These are phyloP conservation scores for Aplodontia rufa DNA, from an alignment of 2,113 vertebrate species.

Conservation along the genomic window DNA sequence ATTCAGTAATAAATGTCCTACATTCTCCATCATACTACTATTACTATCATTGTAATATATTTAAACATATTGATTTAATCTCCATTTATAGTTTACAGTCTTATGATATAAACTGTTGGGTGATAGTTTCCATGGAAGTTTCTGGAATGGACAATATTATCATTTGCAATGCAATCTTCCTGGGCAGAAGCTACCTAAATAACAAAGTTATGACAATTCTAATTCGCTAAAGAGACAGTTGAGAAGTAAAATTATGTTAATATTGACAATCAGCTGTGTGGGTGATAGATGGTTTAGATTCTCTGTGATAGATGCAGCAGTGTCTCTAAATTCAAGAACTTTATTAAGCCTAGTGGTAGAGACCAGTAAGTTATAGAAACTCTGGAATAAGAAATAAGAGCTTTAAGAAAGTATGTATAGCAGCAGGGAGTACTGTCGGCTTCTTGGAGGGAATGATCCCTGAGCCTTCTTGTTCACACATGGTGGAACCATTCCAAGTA, in stretches of 20 bases:
- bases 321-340: conserved; percentile 5
- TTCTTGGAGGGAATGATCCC: background rate
- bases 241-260: background rate
- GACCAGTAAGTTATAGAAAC: background rate
- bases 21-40: background rate
- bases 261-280: background rate
- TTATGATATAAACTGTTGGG: background rate
- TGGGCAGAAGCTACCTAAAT: background rate
- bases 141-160: background rate
- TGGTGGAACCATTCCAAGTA: background rate
- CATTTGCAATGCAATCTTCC: background rate
- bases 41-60: background rate
- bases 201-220: background rate
- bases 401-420: background rate
- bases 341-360: background rate
- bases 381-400: background rate
- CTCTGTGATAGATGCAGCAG: background rate
- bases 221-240: background rate
- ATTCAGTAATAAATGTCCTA: background rate
- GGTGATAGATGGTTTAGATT: background rate
- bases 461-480: background rate
- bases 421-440: background rate
- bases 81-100: background rate
- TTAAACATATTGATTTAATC: background rate
- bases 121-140: conserved; percentile 29